phyloP scores from a whole-genome alignment of 2,888 invertebrate genomes.

The Drosophila mimetica region DNA sequence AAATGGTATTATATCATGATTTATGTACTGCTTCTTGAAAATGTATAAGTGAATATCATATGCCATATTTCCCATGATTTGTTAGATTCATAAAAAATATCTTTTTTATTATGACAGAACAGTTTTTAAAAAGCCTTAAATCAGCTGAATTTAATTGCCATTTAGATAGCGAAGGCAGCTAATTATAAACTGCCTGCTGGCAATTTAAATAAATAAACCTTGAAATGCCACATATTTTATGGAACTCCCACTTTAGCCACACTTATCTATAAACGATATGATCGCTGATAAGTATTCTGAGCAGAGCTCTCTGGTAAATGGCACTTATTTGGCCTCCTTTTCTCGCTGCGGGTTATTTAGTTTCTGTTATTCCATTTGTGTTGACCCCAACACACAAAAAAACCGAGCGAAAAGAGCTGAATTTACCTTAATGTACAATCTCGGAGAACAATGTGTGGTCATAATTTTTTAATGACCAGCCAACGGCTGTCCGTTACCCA shows the following conservation, averaged over 20 bases:
- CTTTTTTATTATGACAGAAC: too few relatives aligned
- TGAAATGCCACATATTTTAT: neutral
- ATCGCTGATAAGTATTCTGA: conserved; percentile 33
- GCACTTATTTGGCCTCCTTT: conserved; percentile 4
- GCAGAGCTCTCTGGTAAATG: conserved; percentile 2
- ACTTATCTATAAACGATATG: conserved; percentile 11
- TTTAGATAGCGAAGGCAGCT: neutral
- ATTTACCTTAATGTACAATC: conserved; percentile 39
- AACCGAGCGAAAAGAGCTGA: conserved; percentile 20
- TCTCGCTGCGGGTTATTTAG: conserved; percentile 24
- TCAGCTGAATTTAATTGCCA: neutral
- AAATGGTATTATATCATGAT: too few relatives aligned
- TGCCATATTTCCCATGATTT: neutral
- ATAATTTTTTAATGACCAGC: conserved; percentile 76
- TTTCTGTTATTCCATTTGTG: conserved; percentile 34
- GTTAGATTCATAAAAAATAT: neutral
- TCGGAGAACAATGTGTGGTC: conserved; percentile 61
- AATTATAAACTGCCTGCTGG: neutral
- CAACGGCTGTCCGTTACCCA: conserved; percentile 36
- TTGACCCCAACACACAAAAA: conserved; percentile 19
- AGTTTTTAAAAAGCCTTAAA: neutral
- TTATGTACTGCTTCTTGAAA: too few relatives aligned
- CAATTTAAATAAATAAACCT: conserved; percentile 1
- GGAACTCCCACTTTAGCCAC: too few relatives aligned
- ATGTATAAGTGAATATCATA: too few relatives aligned